Evolutionary conservation across 2,797 vertebrate species (phyloP).

Genomic region (Knipowitschia caucasica): DNA sequence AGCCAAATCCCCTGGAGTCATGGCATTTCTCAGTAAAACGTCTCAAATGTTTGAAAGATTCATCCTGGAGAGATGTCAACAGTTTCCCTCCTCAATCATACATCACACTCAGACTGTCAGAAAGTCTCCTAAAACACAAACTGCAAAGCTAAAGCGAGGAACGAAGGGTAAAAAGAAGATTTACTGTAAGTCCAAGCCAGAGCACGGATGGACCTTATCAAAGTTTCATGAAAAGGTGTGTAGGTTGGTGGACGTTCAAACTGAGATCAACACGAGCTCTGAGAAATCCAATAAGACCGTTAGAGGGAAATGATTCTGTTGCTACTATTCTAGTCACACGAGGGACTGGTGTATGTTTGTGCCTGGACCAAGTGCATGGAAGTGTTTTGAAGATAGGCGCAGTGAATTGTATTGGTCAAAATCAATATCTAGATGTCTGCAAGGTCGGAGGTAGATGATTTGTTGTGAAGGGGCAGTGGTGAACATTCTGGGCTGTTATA

Average conservation of each 20-base stretch:
- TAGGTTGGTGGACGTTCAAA: constrained; percentile 33
- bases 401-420: neutral
- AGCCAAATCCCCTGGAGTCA: constrained; percentile 12
- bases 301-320: neutral
- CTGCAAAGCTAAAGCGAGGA: neutral
- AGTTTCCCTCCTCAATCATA: constrained; percentile 41
- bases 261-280: constrained; percentile 27
- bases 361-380: neutral
- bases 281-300: neutral
- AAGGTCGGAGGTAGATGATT: neutral
- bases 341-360: neutral
- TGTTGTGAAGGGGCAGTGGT: neutral
- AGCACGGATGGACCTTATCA: constrained; percentile 42
- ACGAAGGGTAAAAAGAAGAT: constrained; percentile 26
- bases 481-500: neutral
- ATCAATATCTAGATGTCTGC: neutral
- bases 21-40: constrained; percentile 31
- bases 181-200: constrained; percentile 28
- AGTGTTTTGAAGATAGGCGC: neutral
- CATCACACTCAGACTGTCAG: constrained; percentile 9
- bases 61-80: constrained; percentile 43
- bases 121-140: constrained; percentile 7
- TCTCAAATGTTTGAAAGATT: constrained; percentile 44
- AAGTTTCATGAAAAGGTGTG: constrained; percentile 52
- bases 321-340: neutral